These are phyloP conservation scores for Epistrophe eligans DNA, from an alignment of 2,888 invertebrate species.

Conservation along the genomic window DNA sequence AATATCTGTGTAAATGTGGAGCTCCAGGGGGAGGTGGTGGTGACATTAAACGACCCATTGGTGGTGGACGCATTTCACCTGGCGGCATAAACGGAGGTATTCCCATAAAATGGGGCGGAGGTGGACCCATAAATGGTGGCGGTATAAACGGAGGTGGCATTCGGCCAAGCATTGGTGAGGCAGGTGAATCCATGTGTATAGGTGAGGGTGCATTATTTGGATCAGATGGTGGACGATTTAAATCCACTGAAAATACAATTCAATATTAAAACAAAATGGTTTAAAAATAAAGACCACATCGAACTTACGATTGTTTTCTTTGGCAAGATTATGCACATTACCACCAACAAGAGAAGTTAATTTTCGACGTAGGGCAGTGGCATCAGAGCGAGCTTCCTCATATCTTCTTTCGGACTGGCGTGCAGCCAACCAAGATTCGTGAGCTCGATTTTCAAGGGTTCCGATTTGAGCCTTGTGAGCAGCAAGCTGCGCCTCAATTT, in stretches of 20 bases:
- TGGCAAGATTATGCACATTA: conserved; percentile 64
- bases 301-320: conserved; percentile 78
- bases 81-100: conserved; percentile 86
- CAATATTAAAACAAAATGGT: conserved; percentile 58
- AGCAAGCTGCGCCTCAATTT: conserved; percentile 93
- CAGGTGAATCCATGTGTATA: conserved; percentile 82
- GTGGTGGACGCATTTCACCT: conserved; percentile 85
- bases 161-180: conserved; percentile 84
- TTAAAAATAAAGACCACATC: neutral
- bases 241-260: conserved; percentile 72
- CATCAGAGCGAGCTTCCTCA: conserved; percentile 91
- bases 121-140: conserved; percentile 88
- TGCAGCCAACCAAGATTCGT: conserved; percentile 93
- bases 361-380: conserved; percentile 87
- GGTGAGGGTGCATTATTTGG: conserved; percentile 81
- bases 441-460: conserved; percentile 92
- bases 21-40: conserved; percentile 82
- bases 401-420: conserved; percentile 92
- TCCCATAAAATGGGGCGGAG: conserved; percentile 87
- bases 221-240: conserved; percentile 76
- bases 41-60: conserved; percentile 85
- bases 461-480: conserved; percentile 88
- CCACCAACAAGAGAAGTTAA: conserved; percentile 83
- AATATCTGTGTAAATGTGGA: conserved; percentile 76
- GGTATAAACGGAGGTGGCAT: conserved; percentile 86